These are phyloP conservation scores for Standfussiana lucernea DNA, from an alignment of 2,888 invertebrate species.

Conservation along the genomic window DNA sequence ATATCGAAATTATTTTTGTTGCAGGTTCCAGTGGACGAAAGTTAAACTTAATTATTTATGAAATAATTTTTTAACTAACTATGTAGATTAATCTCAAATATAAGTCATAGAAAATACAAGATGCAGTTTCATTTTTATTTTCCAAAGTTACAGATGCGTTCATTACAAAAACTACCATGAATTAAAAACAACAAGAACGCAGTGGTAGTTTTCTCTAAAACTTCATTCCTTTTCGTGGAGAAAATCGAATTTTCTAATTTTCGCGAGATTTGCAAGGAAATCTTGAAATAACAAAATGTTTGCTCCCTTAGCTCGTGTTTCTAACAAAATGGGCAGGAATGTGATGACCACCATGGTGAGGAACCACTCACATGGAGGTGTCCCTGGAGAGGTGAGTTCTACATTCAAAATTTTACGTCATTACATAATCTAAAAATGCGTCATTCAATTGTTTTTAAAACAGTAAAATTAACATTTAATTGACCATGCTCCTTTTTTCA, in stretches of 20 bases:
- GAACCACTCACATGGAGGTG: conserved; percentile 85
- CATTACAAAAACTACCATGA: conserved; percentile 70
- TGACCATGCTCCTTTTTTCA: neutral
- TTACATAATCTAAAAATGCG: conserved; percentile 81
- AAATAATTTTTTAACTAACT: conserved; percentile 48
- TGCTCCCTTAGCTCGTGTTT: conserved; percentile 82
- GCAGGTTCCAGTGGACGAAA: conserved; percentile 48
- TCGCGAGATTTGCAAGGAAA: conserved; percentile 55
- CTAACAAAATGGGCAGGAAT: conserved; percentile 85
- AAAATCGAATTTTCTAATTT: conserved; percentile 72
- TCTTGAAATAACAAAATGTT: conserved; percentile 80
- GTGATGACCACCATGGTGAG: conserved; percentile 85
- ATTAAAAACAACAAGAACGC: conserved; percentile 71
- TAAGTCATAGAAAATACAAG: conserved; percentile 43
- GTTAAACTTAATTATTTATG: conserved; percentile 31
- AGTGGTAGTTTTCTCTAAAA: conserved; percentile 74
- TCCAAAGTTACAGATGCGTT: conserved; percentile 69
- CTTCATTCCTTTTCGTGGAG: conserved; percentile 43
- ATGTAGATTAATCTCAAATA: conserved; percentile 70
- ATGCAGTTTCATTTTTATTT: conserved; percentile 67
- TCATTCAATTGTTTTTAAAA: conserved; percentile 70
- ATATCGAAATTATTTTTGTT: conserved; percentile 28
- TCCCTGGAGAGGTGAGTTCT: conserved; percentile 88
- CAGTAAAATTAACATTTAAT: neutral
- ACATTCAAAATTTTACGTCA: conserved; percentile 71